Conservation (phyloP, 2,888 invertebrate species). For the Neria commutata region DNA sequence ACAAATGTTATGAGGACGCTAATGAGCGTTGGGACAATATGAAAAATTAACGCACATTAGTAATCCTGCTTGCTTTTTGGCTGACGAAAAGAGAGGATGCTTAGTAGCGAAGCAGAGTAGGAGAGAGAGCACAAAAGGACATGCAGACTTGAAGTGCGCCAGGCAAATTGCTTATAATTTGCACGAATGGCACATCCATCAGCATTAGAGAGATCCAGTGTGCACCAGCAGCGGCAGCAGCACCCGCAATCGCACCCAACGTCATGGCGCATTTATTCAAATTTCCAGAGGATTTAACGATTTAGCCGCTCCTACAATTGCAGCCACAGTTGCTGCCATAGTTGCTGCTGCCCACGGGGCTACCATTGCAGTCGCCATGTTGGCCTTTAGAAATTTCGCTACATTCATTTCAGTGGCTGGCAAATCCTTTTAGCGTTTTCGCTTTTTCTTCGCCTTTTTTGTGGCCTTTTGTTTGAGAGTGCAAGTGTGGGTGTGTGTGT, state of each 20-base stretch:
- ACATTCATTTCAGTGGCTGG: constrained; percentile 1
- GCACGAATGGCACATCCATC: background rate
- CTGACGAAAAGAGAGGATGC: too few relatives aligned
- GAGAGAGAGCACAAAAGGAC: too few relatives aligned
- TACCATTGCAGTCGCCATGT: background rate
- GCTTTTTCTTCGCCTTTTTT: too few relatives aligned
- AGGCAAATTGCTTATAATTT: background rate
- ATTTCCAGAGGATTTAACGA: background rate
- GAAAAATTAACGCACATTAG: constrained; percentile 2
- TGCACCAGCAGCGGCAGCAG: background rate
- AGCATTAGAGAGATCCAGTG: background rate
- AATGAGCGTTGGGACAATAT: constrained; percentile 3
- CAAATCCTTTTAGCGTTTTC: background rate
- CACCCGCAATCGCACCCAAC: background rate
- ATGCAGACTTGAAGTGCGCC: background rate
- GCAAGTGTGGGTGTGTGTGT: background rate
- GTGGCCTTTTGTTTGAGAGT: background rate
- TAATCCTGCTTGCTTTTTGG: too few relatives aligned
- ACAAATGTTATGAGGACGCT: constrained; percentile 4
- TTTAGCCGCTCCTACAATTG: background rate
- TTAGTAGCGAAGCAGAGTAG: too few relatives aligned
- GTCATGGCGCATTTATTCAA: background rate
- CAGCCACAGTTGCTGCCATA: background rate
- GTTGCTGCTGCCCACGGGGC: background rate
- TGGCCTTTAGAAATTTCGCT: background rate